Percentiles rank a stretch among this genome's conserved stretches.
Evolutionary conservation across 2,113 vertebrate species (phyloP).

Genomic region (Lasiurus cinereus): DNA sequence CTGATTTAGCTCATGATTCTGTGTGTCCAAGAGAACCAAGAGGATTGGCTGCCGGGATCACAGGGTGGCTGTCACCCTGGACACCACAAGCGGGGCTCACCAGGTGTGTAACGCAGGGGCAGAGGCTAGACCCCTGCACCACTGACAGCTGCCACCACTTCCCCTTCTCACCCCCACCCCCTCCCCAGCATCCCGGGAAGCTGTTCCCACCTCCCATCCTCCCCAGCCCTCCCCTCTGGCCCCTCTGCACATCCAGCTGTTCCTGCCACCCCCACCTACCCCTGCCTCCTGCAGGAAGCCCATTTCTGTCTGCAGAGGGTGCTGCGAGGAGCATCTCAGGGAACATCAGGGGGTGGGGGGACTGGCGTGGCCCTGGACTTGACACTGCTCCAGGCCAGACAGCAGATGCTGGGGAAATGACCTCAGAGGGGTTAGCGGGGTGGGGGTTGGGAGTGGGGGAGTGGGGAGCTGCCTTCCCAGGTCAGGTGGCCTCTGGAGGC

Average conservation of each 20-base stretch:
- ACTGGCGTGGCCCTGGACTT: not conserved
- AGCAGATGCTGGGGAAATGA: slow-evolving; percentile 60
- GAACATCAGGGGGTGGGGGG: accelerated
- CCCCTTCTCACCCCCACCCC: not conserved
- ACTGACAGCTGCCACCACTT: not conserved
- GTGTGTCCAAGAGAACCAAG: too few species aligned
- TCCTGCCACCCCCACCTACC: not conserved
- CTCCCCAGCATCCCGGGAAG: not conserved
- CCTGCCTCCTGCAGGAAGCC: slow-evolving; percentile 53
- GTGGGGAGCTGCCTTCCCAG: accelerated
- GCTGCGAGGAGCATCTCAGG: not conserved
- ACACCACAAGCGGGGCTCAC: not conserved
- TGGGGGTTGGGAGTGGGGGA: accelerated
- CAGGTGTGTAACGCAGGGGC: too few species aligned
- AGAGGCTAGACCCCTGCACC: not conserved
- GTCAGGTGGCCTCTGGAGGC: accelerated
- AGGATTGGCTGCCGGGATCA: not conserved
- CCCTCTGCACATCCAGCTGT: not conserved
- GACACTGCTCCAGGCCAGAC: not conserved
- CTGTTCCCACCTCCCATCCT: not conserved
- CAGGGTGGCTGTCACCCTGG: not conserved
- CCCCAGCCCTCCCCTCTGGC: not conserved
- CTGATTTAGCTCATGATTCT: not conserved
- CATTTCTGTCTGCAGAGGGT: not conserved
- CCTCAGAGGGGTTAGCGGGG: not conserved